phyloP scores from a whole-genome alignment of 2,113 vertebrate genomes.

The Anoplopoma fimbria region DNA sequence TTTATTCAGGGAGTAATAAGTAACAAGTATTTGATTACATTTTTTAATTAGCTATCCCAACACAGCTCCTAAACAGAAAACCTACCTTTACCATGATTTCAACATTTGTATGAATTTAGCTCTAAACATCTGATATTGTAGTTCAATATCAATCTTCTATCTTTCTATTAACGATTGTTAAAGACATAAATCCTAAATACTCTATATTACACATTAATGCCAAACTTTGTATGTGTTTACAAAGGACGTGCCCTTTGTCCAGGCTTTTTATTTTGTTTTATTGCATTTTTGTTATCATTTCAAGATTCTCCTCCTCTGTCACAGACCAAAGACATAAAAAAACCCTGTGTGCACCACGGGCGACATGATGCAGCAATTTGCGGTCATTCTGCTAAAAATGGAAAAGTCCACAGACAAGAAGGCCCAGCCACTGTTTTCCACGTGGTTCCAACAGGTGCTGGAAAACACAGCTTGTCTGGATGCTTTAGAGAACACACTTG shows the following conservation, averaged over 20 bases:
- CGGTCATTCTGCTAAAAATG: slow-evolving; percentile 74
- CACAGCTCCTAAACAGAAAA: not conserved
- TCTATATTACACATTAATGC: not conserved
- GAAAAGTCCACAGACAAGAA: slow-evolving; percentile 63
- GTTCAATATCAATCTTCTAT: no score
- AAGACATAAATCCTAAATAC: not conserved
- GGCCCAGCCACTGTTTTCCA: slow-evolving; percentile 60
- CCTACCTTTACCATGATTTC: not conserved
- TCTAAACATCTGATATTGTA: not conserved
- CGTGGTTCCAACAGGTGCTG: slow-evolving; percentile 72
- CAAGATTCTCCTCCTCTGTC: slow-evolving; percentile 47
- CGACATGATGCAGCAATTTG: slow-evolving; percentile 75
- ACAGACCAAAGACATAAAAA: slow-evolving; percentile 33
- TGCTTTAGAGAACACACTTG: slow-evolving; percentile 36
- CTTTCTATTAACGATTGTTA: not conserved
- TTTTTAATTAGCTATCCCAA: not conserved
- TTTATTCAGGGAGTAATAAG: no score
- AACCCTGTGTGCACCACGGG: slow-evolving; percentile 41
- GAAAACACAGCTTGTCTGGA: slow-evolving; percentile 52
- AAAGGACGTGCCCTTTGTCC: not conserved
- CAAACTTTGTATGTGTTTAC: not conserved
- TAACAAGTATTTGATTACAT: no score
- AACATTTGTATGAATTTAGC: not conserved
- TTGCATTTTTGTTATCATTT: slow-evolving; percentile 54
- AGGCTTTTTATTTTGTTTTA: not conserved